Conservation (phyloP, 2,113 vertebrate species). For the Setophaga petechia region DNA sequence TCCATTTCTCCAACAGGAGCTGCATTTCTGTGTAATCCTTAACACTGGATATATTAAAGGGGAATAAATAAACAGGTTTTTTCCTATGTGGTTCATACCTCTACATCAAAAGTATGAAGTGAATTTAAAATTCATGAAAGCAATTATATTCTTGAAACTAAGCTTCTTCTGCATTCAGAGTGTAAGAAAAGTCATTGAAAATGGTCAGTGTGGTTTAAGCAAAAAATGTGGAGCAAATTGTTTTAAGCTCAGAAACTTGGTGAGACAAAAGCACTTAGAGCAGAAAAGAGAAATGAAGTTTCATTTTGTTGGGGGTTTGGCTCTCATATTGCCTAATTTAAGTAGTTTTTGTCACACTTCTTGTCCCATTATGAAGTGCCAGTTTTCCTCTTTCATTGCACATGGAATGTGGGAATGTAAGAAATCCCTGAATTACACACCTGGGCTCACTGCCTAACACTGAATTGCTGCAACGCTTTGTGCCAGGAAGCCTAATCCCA, state of each 20-base stretch:
- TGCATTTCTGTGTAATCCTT: neutral
- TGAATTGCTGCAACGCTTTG: neutral
- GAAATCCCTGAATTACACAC: conserved; percentile 8
- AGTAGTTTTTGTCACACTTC: neutral
- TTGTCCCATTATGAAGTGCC: neutral
- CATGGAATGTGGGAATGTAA: neutral
- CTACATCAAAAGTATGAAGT: neutral
- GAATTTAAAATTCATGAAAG: neutral
- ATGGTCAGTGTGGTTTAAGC: neutral
- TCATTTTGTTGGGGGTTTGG: neutral
- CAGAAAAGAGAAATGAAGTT: neutral
- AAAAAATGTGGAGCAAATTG: neutral
- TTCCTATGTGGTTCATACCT: neutral
- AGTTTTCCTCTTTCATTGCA: neutral
- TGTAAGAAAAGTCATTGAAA: neutral
- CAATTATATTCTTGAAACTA: neutral
- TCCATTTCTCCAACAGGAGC: neutral
- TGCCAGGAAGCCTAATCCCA: conserved; percentile 27
- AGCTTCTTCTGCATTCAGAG: neutral
- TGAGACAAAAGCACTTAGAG: neutral
- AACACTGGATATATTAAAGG: neutral
- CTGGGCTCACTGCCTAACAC: neutral
- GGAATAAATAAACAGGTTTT: neutral
- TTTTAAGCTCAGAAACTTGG: neutral
- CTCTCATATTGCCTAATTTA: neutral